Conservation (phyloP, 2,888 invertebrate species). For the Platycnemis pennipes region DNA sequence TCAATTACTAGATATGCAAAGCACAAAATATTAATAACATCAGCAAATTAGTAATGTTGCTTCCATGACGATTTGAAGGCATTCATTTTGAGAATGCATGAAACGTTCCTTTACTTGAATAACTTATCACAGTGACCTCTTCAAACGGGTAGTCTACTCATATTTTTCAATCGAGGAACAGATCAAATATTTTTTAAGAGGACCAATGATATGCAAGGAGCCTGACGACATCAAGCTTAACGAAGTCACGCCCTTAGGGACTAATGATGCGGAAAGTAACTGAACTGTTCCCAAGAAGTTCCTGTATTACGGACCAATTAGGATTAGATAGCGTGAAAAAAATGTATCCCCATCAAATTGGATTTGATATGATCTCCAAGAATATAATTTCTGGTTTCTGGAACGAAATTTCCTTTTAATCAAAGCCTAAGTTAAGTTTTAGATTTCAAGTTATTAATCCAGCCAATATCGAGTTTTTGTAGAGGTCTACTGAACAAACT, state of each 20-base stretch:
- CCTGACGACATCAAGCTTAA: neutral
- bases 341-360: neutral
- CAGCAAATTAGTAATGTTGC: too few species aligned
- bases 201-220: too few species aligned
- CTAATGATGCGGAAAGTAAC: neutral
- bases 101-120: too few species aligned
- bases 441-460: neutral
- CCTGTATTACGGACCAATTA: neutral
- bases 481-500: neutral
- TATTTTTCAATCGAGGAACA: too few species aligned
- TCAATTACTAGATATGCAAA: too few species aligned
- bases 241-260: neutral
- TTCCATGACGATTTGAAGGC: too few species aligned
- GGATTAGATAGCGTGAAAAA: neutral
- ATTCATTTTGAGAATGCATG: too few species aligned
- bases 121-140: too few species aligned
- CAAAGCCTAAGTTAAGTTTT: neutral
- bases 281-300: neutral
- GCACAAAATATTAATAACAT: too few species aligned
- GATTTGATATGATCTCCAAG: neutral
- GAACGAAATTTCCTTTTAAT: neutral
- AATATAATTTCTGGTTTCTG: neutral
- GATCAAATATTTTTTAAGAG: too few species aligned
- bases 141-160: too few species aligned
- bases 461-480: neutral